Percentiles rank a stretch among this genome's conserved stretches.
phyloP scores from a whole-genome alignment of 2,797 vertebrate species.

The Varecia variegata region DNA sequence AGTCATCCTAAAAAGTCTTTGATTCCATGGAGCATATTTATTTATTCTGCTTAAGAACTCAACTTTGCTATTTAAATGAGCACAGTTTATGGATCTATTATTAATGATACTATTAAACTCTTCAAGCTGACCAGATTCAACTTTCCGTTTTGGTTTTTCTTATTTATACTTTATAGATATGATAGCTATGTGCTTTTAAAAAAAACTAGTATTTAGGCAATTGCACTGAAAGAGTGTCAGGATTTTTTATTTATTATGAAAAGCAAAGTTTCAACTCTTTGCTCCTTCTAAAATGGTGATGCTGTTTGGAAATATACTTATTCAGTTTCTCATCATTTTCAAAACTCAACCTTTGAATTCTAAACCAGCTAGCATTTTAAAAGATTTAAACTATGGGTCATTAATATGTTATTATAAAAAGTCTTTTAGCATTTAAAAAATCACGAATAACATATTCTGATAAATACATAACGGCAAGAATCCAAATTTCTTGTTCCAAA shows the following conservation, averaged over 20 bases:
- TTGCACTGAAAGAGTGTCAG: constrained; percentile 43
- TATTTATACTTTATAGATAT: constrained; percentile 75
- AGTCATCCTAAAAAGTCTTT: constrained; percentile 75
- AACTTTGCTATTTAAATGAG: constrained; percentile 79
- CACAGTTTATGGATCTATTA: constrained; percentile 79
- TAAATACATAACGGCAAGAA: constrained; percentile 64
- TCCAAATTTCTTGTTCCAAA: constrained; percentile 56
- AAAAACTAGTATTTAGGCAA: constrained; percentile 66
- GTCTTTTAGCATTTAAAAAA: background rate
- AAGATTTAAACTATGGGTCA: constrained; percentile 68
- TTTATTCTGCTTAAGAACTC: constrained; percentile 67
- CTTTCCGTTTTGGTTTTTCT: constrained; percentile 65
- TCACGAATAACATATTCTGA: constrained; percentile 42
- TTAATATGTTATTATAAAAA: constrained; percentile 38
- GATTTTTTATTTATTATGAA: constrained; percentile 69
- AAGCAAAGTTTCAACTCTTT: constrained; percentile 69
- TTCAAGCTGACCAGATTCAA: constrained; percentile 72
- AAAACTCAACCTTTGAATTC: background rate
- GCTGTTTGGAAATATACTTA: constrained; percentile 65
- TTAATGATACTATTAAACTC: constrained; percentile 78
- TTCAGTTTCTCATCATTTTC: constrained; percentile 62
- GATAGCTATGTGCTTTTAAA: constrained; percentile 38
- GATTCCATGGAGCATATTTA: constrained; percentile 68
- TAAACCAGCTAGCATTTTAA: constrained; percentile 69
- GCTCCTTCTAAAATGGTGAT: constrained; percentile 68